These are phyloP conservation scores for Drosophila saltans DNA, from an alignment of 1,140 invertebrate species.

Conservation along the genomic window DNA sequence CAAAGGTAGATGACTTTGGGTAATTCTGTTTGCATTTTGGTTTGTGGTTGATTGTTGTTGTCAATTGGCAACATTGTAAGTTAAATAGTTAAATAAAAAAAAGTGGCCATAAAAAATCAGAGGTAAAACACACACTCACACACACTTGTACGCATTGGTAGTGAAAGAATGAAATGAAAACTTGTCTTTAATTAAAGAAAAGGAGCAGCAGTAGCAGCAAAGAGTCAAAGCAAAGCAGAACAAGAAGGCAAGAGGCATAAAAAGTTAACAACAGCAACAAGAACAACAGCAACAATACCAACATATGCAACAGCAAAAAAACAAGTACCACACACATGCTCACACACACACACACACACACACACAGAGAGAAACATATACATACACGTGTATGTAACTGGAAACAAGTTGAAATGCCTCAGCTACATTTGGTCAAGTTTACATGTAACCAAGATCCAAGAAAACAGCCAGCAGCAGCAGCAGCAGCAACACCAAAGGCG, in stretches of 20 bases:
- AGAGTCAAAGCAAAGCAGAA: constrained; percentile 35
- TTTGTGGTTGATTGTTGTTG: constrained; percentile 13
- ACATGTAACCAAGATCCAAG: constrained; percentile 52
- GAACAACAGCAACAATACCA: constrained; percentile 47
- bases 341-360: background rate
- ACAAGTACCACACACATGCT: constrained; percentile 18
- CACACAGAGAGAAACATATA: constrained; percentile 6
- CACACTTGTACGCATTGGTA: background rate
- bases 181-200: constrained; percentile 79
- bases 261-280: constrained; percentile 48
- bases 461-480: constrained; percentile 15
- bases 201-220: constrained; percentile 43
- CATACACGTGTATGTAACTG: constrained; percentile 64
- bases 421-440: constrained; percentile 77
- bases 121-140: constrained; percentile 17
- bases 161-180: constrained; percentile 72
- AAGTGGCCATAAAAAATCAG: constrained; percentile 21
- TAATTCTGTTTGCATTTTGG: background rate
- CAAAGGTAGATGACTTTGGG: constrained; percentile 1
- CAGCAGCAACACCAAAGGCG: constrained; percentile 9
- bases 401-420: constrained; percentile 78
- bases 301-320: constrained; percentile 40
- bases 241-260: constrained; percentile 33
- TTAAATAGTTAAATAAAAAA: constrained; percentile 21
- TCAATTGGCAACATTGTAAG: constrained; percentile 45